phyloP scores from a whole-genome alignment of 2,113 vertebrate genomes.

The Chrysemys picta region DNA sequence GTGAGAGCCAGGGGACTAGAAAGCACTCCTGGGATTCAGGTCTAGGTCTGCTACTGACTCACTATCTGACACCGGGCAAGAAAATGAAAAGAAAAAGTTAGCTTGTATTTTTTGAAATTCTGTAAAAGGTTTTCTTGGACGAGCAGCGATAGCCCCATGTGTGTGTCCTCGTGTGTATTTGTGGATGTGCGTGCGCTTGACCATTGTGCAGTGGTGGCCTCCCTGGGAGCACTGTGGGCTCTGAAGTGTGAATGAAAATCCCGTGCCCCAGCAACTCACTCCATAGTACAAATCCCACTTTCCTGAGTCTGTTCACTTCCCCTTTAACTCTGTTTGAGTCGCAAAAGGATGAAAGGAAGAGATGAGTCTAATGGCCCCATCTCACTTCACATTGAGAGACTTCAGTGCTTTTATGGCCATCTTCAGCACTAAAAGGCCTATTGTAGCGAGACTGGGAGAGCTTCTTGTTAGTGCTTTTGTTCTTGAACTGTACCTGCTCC shows the following conservation, averaged over 20 bases:
- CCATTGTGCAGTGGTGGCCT: neutral
- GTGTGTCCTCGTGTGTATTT: neutral
- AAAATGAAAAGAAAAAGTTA: neutral
- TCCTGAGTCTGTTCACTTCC: neutral
- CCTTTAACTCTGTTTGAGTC: neutral
- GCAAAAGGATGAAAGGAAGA: neutral
- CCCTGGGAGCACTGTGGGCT: neutral
- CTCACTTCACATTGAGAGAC: neutral
- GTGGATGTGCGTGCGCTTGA: neutral
- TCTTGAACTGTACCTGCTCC: neutral
- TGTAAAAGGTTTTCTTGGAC: neutral
- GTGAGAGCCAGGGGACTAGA: neutral
- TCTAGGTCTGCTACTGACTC: neutral
- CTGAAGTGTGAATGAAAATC: neutral
- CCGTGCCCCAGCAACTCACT: neutral
- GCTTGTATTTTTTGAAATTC: neutral
- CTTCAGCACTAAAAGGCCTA: neutral
- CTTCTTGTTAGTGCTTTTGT: neutral
- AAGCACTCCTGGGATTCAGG: neutral
- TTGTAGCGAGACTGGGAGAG: neutral
- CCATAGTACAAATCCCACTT: neutral
- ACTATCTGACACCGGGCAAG: neutral
- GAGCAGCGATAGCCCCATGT: neutral
- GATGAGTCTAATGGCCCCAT: neutral
- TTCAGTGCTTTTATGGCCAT: neutral